Conservation (phyloP, 2,113 vertebrate genomes). For the Anguilla rostrata region DNA sequence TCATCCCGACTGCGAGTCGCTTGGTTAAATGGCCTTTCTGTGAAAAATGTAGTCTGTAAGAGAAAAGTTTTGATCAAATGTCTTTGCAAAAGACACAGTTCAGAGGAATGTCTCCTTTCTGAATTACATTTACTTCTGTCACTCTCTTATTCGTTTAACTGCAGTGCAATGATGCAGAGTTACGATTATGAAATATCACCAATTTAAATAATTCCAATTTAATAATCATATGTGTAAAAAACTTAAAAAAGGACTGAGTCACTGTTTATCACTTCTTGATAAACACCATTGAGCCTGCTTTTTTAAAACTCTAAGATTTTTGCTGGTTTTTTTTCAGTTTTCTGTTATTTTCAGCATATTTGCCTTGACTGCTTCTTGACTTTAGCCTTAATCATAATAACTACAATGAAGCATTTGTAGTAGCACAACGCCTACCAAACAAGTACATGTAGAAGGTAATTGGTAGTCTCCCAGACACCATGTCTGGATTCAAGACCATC, state of each 20-base stretch:
- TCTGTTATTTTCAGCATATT: too few species aligned
- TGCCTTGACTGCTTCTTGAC: too few species aligned
- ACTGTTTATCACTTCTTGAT: background rate
- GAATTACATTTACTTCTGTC: background rate
- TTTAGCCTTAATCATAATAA: too few species aligned
- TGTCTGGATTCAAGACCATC: too few species aligned
- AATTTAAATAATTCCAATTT: background rate
- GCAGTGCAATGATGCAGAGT: background rate
- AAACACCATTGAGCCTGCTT: too few species aligned
- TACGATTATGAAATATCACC: background rate
- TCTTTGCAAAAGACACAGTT: background rate
- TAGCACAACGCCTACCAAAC: too few species aligned
- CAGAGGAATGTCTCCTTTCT: background rate
- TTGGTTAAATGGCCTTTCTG: background rate
- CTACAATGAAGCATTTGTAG: too few species aligned
- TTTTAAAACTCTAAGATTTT: too few species aligned
- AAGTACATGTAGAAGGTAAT: too few species aligned
- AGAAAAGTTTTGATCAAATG: background rate
- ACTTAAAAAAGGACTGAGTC: background rate
- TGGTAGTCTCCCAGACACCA: too few species aligned
- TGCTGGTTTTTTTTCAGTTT: too few species aligned
- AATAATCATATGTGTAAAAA: background rate
- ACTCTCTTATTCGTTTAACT: background rate
- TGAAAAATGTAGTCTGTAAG: background rate
- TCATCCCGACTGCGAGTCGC: background rate